phyloP scores from a whole-genome alignment of 2,888 invertebrate genomes.

The Psylliodes chrysocephalus region DNA sequence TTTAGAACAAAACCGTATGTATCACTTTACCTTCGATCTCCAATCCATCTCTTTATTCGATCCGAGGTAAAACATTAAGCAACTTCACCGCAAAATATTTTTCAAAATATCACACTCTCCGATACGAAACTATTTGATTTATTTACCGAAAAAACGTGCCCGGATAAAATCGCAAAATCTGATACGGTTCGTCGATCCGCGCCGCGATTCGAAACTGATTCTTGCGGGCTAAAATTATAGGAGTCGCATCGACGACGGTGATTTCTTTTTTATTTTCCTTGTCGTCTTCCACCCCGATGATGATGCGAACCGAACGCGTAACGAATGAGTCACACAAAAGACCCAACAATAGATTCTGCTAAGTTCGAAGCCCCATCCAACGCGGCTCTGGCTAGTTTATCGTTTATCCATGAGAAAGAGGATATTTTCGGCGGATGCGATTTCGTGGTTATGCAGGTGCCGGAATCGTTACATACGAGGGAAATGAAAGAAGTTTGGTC shows the following conservation, averaged over 20 bases:
- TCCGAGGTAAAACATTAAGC: slow-evolving; percentile 25
- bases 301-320: slow-evolving; percentile 20
- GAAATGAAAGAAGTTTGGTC: too few species aligned
- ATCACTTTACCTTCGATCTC: slow-evolving; percentile 11
- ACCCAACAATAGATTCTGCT: slow-evolving; percentile 24
- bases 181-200: slow-evolving; percentile 2
- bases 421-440: too few species aligned
- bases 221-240: slow-evolving; percentile 21
- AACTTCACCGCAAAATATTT: neutral
- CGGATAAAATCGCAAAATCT: neutral
- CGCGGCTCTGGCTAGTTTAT: neutral
- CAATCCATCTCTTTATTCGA: slow-evolving; percentile 17
- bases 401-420: too few species aligned
- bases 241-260: neutral
- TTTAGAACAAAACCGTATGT: too few species aligned
- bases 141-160: neutral
- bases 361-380: neutral
- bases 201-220: slow-evolving; percentile 19
- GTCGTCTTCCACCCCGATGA: slow-evolving; percentile 13
- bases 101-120: neutral
- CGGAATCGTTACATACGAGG: too few species aligned
- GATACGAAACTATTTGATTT: neutral
- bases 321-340: slow-evolving; percentile 29
- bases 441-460: too few species aligned
- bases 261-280: slow-evolving; percentile 8